Percentiles rank a stretch among this genome's conserved stretches.
These are phyloP conservation scores for Urosaurus nigricauda DNA, from an alignment of 2,797 vertebrate genomes.

Conservation along the genomic window DNA sequence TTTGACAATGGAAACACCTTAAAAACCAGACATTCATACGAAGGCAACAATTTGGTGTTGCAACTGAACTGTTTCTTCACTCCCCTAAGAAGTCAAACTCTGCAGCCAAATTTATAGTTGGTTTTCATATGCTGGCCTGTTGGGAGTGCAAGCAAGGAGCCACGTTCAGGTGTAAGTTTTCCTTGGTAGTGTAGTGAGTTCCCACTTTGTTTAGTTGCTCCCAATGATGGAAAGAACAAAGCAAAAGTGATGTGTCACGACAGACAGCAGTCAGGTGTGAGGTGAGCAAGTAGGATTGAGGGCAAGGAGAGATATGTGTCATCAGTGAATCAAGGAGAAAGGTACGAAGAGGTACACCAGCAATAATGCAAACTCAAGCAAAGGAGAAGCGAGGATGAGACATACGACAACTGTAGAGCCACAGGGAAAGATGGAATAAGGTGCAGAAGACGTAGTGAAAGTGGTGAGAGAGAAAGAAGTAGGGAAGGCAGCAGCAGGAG, in stretches of 20 bases:
- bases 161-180: not conserved
- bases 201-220: not conserved
- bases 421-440: too few species aligned
- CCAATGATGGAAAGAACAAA: not conserved
- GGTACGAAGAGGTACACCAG: too few species aligned
- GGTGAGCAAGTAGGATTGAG: too few species aligned
- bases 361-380: too few species aligned
- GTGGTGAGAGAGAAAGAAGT: too few species aligned
- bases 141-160: not conserved
- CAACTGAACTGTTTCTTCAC: not conserved
- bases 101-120: not conserved
- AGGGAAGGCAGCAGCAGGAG: too few species aligned
- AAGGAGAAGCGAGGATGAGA: too few species aligned
- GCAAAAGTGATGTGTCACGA: not conserved
- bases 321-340: too few species aligned
- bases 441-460: too few species aligned
- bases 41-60: not conserved
- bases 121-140: not conserved
- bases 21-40: not conserved
- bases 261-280: not conserved
- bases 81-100: not conserved
- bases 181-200: not conserved
- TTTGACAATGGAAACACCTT: not conserved
- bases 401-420: too few species aligned
- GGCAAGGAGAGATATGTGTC: too few species aligned